phyloP scores from a whole-genome alignment of 2,113 vertebrate species.

The Eubucco bourcierii region DNA sequence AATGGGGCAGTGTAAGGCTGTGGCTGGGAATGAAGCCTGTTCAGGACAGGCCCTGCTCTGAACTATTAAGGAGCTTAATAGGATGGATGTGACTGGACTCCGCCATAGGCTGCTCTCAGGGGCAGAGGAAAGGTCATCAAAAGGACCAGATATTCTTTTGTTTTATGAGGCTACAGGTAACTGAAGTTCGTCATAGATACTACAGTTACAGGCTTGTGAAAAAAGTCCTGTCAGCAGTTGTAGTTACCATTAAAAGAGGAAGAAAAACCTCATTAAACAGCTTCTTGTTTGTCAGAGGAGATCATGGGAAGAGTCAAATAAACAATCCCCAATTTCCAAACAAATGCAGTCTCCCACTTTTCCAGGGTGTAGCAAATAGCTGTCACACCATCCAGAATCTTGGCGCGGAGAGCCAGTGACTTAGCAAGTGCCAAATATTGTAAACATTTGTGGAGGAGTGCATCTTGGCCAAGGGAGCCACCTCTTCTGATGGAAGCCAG shows the following conservation, averaged over 20 bases:
- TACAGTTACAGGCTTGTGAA: not conserved
- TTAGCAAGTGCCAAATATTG: slow-evolving; percentile 55
- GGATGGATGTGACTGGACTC: not conserved
- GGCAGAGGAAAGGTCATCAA: not conserved
- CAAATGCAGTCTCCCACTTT: not conserved
- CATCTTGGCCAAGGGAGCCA: not conserved
- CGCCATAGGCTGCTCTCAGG: not conserved
- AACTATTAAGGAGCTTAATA: not conserved
- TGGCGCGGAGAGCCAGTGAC: not conserved
- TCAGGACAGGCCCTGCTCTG: not conserved
- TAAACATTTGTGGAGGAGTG: slow-evolving; percentile 63
- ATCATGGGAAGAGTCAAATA: not conserved
- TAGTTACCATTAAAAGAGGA: not conserved
- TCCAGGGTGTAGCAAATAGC: slow-evolving; percentile 25
- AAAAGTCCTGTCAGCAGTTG: not conserved
- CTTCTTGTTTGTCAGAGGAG: not conserved
- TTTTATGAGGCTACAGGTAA: not conserved
- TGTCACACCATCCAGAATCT: not conserved
- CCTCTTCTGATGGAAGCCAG: not conserved
- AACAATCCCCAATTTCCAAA: slow-evolving; percentile 19
- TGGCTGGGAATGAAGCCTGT: not conserved
- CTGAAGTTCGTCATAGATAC: not conserved
- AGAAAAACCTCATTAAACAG: not conserved
- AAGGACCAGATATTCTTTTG: not conserved
- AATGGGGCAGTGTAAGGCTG: not conserved